These are phyloP conservation scores for Spinus olivaceus DNA, from an alignment of 2,797 vertebrate species.

Conservation along the genomic window DNA sequence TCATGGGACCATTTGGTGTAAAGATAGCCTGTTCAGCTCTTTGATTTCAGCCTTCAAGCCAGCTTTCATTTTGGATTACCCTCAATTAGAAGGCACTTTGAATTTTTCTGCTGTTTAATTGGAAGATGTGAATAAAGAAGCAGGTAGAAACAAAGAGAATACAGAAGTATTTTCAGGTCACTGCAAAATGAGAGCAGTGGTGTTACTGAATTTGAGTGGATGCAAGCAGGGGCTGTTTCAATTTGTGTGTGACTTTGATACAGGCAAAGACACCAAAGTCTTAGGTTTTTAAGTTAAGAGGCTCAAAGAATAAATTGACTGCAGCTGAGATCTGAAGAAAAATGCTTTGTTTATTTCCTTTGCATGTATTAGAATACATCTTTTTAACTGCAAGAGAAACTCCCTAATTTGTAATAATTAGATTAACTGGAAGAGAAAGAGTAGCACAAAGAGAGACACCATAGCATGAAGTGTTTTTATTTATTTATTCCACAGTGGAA, in stretches of 20 bases:
- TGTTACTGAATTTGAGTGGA: background rate
- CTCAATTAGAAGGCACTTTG: conserved; percentile 11
- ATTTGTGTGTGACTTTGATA: conserved; percentile 17
- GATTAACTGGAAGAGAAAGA: conserved; percentile 22
- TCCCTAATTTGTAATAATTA: conserved; percentile 40
- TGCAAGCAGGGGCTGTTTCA: background rate
- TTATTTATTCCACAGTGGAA: background rate
- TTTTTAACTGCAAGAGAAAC: conserved; percentile 7
- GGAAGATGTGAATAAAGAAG: background rate
- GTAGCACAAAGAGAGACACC: background rate
- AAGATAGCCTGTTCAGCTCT: background rate
- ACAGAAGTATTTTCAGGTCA: conserved; percentile 15
- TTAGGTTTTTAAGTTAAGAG: conserved; percentile 23
- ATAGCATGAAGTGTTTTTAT: background rate
- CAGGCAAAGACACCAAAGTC: conserved; percentile 1
- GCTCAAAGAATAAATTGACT: conserved; percentile 36
- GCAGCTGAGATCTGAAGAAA: conserved; percentile 45
- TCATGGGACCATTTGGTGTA: background rate
- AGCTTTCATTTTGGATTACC: conserved; percentile 27
- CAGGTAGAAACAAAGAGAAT: conserved; percentile 36
- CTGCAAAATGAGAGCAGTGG: background rate
- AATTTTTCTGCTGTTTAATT: conserved; percentile 16
- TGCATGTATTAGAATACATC: background rate
- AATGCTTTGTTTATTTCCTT: conserved; percentile 42
- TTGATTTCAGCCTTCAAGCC: conserved; percentile 12